These are phyloP conservation scores for Tethea ocularis DNA, from an alignment of 2,888 invertebrate species.

Conservation along the genomic window DNA sequence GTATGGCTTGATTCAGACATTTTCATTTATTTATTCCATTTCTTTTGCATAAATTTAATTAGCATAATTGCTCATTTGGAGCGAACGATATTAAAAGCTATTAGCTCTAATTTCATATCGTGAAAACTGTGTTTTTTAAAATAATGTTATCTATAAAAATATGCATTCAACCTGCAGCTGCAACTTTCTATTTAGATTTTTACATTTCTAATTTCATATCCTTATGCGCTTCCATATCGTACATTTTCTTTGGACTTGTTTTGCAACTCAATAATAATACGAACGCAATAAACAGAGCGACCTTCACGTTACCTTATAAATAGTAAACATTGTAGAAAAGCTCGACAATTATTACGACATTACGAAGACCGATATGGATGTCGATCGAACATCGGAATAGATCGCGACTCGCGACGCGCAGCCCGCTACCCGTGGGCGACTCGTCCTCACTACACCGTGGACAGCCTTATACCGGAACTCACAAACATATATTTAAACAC, in stretches of 20 bases:
- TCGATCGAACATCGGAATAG: neutral
- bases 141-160: neutral
- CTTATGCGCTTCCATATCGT: neutral
- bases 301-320: neutral
- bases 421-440: slow-evolving; percentile 3
- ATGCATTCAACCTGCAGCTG: neutral
- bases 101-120: neutral
- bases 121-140: neutral
- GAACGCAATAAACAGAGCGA: too few relatives aligned
- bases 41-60: slow-evolving; percentile 8
- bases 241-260: too few relatives aligned
- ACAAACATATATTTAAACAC: neutral
- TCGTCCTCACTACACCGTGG: neutral
- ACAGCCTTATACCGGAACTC: slow-evolving; percentile 6
- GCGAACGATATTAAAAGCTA: neutral
- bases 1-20: neutral
- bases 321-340: neutral
- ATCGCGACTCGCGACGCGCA: too few relatives aligned
- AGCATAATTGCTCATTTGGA: neutral
- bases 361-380: neutral
- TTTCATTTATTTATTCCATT: neutral
- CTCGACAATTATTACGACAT: neutral
- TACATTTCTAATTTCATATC: neutral
- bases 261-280: too few relatives aligned
- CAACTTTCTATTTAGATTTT: neutral